Evolutionary conservation across 1,140 invertebrate species (phyloP).

Genomic region (Zaprionus ornatus): DNA sequence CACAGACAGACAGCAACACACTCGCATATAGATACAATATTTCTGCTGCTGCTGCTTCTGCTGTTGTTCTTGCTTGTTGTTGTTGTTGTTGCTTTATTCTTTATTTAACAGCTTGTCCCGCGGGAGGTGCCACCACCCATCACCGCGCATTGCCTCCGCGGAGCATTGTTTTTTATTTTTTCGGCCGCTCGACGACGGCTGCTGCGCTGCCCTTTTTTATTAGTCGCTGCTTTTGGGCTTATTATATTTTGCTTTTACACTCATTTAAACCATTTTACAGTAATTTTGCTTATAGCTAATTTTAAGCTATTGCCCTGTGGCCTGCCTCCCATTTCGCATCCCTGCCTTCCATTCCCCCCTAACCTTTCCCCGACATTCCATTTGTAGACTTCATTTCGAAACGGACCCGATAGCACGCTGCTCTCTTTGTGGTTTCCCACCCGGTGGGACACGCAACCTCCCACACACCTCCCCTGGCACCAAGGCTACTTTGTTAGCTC

Average conservation of each 20-base stretch:
- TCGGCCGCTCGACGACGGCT: background rate
- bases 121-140: background rate
- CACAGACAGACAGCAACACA: background rate
- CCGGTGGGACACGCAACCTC: slow-evolving; percentile 4
- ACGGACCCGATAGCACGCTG: background rate
- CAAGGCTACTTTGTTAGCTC: background rate
- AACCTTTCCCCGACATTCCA: background rate
- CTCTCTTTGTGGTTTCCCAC: slow-evolving; percentile 49
- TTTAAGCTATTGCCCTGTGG: slow-evolving; percentile 77
- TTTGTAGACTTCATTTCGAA: slow-evolving; percentile 3
- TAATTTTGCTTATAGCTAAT: slow-evolving; percentile 83
- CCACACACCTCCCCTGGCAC: background rate
- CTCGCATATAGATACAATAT: slow-evolving; percentile 6
- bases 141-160: background rate
- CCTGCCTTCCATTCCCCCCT: too few relatives aligned
- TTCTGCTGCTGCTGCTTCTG: slow-evolving; percentile 2
- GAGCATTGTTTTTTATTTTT: slow-evolving; percentile 41
- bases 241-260: slow-evolving; percentile 81
- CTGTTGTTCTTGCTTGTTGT: slow-evolving; percentile 30
- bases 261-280: slow-evolving; percentile 83
- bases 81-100: slow-evolving; percentile 74
- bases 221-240: slow-evolving; percentile 69
- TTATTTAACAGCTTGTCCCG: slow-evolving; percentile 71
- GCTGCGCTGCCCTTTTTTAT: slow-evolving; percentile 58
- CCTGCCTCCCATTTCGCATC: background rate